Evolutionary conservation across 2,888 invertebrate genomes (phyloP).

Genomic region (Spodoptera exigua): DNA sequence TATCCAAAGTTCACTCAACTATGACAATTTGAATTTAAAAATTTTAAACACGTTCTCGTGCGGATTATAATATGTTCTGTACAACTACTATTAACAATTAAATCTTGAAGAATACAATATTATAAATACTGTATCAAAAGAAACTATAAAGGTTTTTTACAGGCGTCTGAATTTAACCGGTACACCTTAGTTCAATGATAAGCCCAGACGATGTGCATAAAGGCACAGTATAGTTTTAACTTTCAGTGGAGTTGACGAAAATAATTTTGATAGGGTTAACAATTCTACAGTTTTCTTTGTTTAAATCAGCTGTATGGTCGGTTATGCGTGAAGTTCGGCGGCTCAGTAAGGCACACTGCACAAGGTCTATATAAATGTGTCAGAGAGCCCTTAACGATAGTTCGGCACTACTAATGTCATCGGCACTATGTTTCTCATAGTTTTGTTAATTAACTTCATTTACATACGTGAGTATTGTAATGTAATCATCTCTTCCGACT

Average conservation of each 20-base stretch:
- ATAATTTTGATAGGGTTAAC: constrained; percentile 12
- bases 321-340: constrained; percentile 50
- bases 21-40: constrained; percentile 10
- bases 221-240: constrained; percentile 26
- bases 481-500: constrained; percentile 3
- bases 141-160: constrained; percentile 5
- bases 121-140: too few species aligned
- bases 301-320: constrained; percentile 54
- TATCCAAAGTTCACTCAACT: constrained; percentile 9
- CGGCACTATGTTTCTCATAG: constrained; percentile 44
- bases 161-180: constrained; percentile 9
- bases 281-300: constrained; percentile 60
- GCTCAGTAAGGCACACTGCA: constrained; percentile 44
- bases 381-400: constrained; percentile 26
- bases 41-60: neutral
- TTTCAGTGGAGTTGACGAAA: constrained; percentile 17
- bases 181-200: constrained; percentile 34
- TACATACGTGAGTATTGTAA: constrained; percentile 53
- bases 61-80: neutral
- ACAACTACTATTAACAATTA: neutral
- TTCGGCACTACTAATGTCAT: constrained; percentile 18
- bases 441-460: constrained; percentile 38
- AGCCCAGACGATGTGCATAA: constrained; percentile 18
- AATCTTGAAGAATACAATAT: too few species aligned
- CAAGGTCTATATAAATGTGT: constrained; percentile 41